phyloP scores from a whole-genome alignment of 2,888 invertebrate species.

The Ophioninae sp. region DNA sequence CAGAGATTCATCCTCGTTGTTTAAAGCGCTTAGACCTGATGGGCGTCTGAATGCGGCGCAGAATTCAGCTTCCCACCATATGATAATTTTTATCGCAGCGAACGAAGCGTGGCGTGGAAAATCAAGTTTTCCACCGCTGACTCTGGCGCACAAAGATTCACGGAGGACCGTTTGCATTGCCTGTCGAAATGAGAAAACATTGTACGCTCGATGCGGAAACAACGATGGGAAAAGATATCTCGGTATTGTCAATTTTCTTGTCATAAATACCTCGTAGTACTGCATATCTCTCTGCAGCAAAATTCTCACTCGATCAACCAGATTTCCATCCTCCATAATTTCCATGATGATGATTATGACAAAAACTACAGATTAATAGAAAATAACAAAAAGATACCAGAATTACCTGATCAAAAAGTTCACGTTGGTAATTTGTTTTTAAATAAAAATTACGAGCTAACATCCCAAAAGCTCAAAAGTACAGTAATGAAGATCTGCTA shows the following conservation, averaged over 20 bases:
- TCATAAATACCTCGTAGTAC: constrained; percentile 88
- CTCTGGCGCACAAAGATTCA: constrained; percentile 89
- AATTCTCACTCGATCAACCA: constrained; percentile 92
- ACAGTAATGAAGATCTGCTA: no score
- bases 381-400: constrained; percentile 32
- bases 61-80: constrained; percentile 94
- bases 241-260: background rate
- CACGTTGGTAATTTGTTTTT: no score
- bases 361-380: constrained; percentile 12
- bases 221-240: background rate
- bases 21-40: constrained; percentile 82
- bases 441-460: no score
- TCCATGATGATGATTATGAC: constrained; percentile 84
- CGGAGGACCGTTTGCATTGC: constrained; percentile 89
- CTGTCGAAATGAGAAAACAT: constrained; percentile 75
- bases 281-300: constrained; percentile 91
- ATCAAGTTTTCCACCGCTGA: constrained; percentile 91
- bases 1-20: constrained; percentile 77
- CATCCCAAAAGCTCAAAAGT: no score
- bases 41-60: constrained; percentile 87
- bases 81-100: constrained; percentile 90
- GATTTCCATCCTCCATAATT: constrained; percentile 94
- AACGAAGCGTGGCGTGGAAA: constrained; percentile 93
- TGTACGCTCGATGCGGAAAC: background rate
- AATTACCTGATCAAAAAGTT: no score